Conservation (phyloP, 2,888 invertebrate genomes). For the Nomada fabriciana region DNA sequence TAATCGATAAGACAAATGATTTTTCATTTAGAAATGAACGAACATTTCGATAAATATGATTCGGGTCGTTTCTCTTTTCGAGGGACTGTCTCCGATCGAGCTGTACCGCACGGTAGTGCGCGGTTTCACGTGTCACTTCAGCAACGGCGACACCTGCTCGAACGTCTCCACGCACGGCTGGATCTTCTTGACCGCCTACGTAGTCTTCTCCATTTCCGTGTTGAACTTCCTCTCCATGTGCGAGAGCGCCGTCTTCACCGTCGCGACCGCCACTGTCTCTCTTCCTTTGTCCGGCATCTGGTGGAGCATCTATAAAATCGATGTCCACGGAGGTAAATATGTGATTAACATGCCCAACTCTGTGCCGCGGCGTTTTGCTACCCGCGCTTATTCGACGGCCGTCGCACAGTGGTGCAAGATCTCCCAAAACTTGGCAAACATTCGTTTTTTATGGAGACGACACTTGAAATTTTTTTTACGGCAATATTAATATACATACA, state of each 20-base stretch:
- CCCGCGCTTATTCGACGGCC: too few species aligned
- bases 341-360: too few species aligned
- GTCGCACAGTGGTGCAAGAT: too few species aligned
- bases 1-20: neutral
- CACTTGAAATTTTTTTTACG: too few species aligned
- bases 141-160: constrained; percentile 72
- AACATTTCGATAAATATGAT: neutral
- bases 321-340: constrained; percentile 80
- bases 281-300: constrained; percentile 86
- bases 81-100: constrained; percentile 78
- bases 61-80: constrained; percentile 26
- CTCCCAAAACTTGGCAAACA: too few species aligned
- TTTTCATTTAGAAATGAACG: neutral
- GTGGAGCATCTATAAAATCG: constrained; percentile 86
- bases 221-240: constrained; percentile 86
- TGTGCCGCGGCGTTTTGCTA: too few species aligned
- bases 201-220: constrained; percentile 84
- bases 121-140: constrained; percentile 81
- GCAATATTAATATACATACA: too few species aligned
- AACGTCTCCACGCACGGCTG: constrained; percentile 84
- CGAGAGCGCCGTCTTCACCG: constrained; percentile 87
- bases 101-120: constrained; percentile 76
- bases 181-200: constrained; percentile 85
- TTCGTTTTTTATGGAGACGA: too few species aligned
- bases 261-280: constrained; percentile 85